Conservation (phyloP, 2,888 invertebrate species). For the Amphimallon solstitiale region DNA sequence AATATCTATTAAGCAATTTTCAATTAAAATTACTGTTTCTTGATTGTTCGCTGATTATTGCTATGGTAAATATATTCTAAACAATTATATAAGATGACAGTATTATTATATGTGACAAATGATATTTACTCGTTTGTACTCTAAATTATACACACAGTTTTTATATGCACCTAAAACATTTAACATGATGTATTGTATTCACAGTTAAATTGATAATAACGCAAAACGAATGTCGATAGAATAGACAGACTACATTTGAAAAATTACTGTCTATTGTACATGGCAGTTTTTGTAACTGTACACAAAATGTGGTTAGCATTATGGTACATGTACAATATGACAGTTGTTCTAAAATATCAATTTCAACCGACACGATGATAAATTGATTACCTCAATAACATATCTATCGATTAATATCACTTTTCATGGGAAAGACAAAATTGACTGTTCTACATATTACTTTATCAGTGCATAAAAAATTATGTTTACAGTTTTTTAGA, state of each 20-base stretch:
- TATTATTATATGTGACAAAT: neutral
- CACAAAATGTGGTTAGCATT: neutral
- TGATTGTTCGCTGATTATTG: no score
- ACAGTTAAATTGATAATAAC: conserved; percentile 32
- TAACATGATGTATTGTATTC: neutral
- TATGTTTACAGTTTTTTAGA: no score
- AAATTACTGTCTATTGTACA: neutral
- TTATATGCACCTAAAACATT: neutral
- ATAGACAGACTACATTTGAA: neutral
- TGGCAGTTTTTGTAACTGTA: neutral
- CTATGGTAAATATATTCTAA: no score
- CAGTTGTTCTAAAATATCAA: conserved; percentile 12
- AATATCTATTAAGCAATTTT: no score
- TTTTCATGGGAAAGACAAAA: no score
- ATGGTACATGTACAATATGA: neutral
- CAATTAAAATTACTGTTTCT: no score
- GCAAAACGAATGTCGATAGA: conserved; percentile 13
- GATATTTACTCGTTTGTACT: neutral
- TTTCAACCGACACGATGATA: conserved; percentile 3
- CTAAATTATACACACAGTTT: neutral
- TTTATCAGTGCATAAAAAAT: no score
- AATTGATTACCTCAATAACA: conserved; percentile 6
- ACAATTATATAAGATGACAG: no score
- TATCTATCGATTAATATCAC: no score
- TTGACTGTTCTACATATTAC: no score